These are phyloP conservation scores for Hippoglossus hippoglossus DNA, from an alignment of 2,797 vertebrate species.

Conservation along the genomic window DNA sequence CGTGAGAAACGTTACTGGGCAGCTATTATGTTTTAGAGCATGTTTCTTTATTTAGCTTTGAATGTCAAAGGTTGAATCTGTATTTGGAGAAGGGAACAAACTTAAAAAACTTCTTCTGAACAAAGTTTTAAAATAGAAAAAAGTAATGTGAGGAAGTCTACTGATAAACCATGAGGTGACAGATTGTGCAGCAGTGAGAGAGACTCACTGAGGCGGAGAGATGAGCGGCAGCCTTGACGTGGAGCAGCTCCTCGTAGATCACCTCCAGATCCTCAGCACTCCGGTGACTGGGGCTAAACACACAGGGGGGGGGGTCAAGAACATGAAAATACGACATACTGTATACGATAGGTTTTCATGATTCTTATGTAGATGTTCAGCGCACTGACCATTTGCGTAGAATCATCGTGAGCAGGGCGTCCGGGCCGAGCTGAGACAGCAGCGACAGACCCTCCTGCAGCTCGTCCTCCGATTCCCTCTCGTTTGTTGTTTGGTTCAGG, in stretches of 20 bases:
- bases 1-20: background rate
- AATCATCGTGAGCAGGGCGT: constrained; percentile 93
- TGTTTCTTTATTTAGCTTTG: background rate
- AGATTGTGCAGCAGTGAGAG: background rate
- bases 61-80: too few relatives aligned
- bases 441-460: constrained; percentile 89
- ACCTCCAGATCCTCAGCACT: constrained; percentile 93
- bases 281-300: constrained; percentile 90
- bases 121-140: too few relatives aligned
- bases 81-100: too few relatives aligned
- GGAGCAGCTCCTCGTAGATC: constrained; percentile 96
- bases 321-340: too few relatives aligned
- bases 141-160: too few relatives aligned
- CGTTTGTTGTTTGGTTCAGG: constrained; percentile 66
- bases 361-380: background rate
- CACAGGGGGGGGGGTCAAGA: background rate
- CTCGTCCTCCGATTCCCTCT: constrained; percentile 89
- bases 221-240: constrained; percentile 95
- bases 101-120: too few relatives aligned
- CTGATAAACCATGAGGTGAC: background rate
- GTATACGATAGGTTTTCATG: too few relatives aligned
- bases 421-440: constrained; percentile 92
- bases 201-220: constrained; percentile 92
- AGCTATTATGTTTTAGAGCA: background rate
- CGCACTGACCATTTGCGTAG: constrained; percentile 92